Conservation (phyloP, 2,113 vertebrate genomes). For the Campylomormyrus numenius region DNA sequence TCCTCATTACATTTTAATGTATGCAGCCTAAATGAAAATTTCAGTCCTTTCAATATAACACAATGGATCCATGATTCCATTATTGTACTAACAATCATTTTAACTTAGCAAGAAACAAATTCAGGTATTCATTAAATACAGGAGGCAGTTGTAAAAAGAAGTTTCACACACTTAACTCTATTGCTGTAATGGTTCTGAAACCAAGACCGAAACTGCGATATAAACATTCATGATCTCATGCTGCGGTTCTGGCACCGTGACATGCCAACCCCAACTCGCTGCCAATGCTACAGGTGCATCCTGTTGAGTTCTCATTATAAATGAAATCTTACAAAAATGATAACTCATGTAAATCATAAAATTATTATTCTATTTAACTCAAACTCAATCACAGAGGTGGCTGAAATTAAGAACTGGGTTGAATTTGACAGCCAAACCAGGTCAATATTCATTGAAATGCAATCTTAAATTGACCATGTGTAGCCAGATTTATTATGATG, state of each 20-base stretch:
- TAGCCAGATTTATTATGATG: neutral
- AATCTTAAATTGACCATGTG: neutral
- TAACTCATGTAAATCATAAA: neutral
- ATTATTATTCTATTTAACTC: neutral
- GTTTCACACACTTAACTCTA: neutral
- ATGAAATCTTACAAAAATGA: neutral
- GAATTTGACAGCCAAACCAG: neutral
- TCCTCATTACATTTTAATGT: constrained; percentile 62
- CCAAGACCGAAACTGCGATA: neutral
- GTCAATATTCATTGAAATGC: neutral
- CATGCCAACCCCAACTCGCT: neutral
- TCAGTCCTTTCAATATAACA: constrained; percentile 59
- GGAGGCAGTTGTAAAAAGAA: neutral
- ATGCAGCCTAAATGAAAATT: constrained; percentile 63
- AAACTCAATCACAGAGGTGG: no score
- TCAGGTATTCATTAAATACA: neutral
- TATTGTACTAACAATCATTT: constrained; percentile 44
- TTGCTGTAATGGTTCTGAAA: neutral
- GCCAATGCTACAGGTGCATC: neutral
- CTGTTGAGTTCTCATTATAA: neutral
- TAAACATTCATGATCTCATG: neutral
- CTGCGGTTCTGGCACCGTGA: neutral
- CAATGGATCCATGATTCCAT: constrained; percentile 43
- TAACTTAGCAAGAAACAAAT: constrained; percentile 37
- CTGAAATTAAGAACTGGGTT: neutral